These are phyloP conservation scores for Megathymus violae DNA, from an alignment of 1,140 invertebrate species.

Conservation along the genomic window DNA sequence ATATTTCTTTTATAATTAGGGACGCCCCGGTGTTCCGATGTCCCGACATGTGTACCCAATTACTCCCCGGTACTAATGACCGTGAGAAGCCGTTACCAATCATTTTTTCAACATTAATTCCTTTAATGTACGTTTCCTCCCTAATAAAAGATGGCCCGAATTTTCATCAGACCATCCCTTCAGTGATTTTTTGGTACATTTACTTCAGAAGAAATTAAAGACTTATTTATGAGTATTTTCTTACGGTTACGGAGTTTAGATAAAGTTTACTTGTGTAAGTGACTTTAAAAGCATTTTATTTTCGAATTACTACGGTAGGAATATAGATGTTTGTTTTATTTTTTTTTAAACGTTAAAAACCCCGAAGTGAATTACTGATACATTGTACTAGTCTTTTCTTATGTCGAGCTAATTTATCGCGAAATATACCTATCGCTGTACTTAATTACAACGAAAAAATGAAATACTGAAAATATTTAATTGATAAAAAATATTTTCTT, in stretches of 20 bases:
- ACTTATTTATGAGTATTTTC: slow-evolving; percentile 15
- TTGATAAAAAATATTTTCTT: too few relatives aligned
- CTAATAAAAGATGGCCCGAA: slow-evolving; percentile 20
- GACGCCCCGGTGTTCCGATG: slow-evolving; percentile 44
- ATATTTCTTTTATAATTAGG: slow-evolving; percentile 72
- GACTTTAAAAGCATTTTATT: background rate
- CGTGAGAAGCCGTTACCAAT: slow-evolving; percentile 60
- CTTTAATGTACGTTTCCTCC: slow-evolving; percentile 27
- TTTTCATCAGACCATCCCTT: slow-evolving; percentile 9
- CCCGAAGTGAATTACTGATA: too few relatives aligned
- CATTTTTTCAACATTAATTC: slow-evolving; percentile 42
- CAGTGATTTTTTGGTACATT: slow-evolving; percentile 18
- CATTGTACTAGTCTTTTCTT: too few relatives aligned
- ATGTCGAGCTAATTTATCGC: too few relatives aligned
- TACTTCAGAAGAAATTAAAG: background rate
- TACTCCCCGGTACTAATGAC: slow-evolving; percentile 54
- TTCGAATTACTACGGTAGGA: background rate
- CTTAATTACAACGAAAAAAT: too few relatives aligned
- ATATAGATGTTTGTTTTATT: too few relatives aligned
- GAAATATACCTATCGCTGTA: too few relatives aligned
- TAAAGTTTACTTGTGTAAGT: background rate
- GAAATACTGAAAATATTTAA: too few relatives aligned
- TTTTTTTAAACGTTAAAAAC: too few relatives aligned
- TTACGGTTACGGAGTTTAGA: too few relatives aligned
- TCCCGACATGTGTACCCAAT: slow-evolving; percentile 68